phyloP scores from a whole-genome alignment of 2,113 vertebrate genomes.

The Morone chrysops region DNA sequence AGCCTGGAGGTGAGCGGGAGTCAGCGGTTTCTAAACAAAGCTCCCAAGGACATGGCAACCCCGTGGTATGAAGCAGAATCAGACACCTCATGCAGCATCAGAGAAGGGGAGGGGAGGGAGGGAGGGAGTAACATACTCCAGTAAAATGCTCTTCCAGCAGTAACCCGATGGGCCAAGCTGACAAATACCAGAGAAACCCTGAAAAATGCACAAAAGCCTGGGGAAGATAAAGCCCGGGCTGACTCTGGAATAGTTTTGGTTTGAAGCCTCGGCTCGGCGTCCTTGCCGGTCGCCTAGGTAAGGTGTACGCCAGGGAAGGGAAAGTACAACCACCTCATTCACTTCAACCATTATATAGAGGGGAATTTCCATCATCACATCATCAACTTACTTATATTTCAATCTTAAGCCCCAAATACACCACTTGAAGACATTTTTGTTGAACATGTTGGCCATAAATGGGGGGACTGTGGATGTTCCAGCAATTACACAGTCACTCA shows the following conservation, averaged over 20 bases:
- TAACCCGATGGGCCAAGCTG: slow-evolving; percentile 32
- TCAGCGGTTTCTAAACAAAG: slow-evolving; percentile 3
- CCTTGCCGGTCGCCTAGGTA: background rate
- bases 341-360: slow-evolving; percentile 39
- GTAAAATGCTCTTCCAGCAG: slow-evolving; percentile 8
- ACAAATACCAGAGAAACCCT: slow-evolving; percentile 59
- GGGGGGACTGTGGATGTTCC: slow-evolving; percentile 47
- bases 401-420: slow-evolving; percentile 27
- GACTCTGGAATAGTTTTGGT: slow-evolving; percentile 7
- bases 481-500: slow-evolving; percentile 58
- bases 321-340: slow-evolving; percentile 54
- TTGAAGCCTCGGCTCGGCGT: slow-evolving; percentile 20
- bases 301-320: slow-evolving; percentile 2
- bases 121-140: slow-evolving; percentile 11
- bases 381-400: slow-evolving; percentile 53
- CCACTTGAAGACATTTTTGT: slow-evolving; percentile 31
- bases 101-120: background rate
- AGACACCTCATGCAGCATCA: slow-evolving; percentile 40
- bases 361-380: slow-evolving; percentile 62
- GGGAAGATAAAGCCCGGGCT: slow-evolving; percentile 21
- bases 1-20: background rate
- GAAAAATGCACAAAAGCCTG: slow-evolving; percentile 32
- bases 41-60: slow-evolving; percentile 9
- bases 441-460: slow-evolving; percentile 42
- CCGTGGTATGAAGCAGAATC: slow-evolving; percentile 16